Evolutionary conservation across 2,888 invertebrate species (phyloP), one percentile per base, ranked within the genome.

Genomic region (Diplolepis rosae): DNA sequence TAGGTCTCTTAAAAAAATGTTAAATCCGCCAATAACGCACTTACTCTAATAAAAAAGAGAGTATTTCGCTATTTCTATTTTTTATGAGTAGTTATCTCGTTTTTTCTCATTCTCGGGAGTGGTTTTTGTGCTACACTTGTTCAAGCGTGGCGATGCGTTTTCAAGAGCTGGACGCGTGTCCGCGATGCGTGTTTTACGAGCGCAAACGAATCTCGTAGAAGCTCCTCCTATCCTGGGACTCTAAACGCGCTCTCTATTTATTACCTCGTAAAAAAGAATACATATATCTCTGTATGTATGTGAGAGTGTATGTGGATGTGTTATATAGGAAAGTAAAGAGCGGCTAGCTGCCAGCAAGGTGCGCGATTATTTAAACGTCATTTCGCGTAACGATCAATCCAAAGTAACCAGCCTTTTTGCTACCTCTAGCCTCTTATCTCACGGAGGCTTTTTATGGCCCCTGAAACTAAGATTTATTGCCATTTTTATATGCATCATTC

Each of bases 111-210:
- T 61, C 13, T 39, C 7, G 61, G 13, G 22, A 24, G 35, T 39
- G 35, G 22, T 35, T 35, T 61, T 39, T 13, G 32, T n/a, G 32
- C 32, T 32, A 35, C 35, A 22, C 24, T 61, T 61, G 35, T 61
- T 22, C 61, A 61, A 61, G 61, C 35, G 24, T 39, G 35, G 39
- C 6, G 24, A 72, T 67, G 68, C 61, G 70, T 72, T 70, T 72
- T 61, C 18, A 45, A 72, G 71, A 70, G 70, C 15, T 45, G 67
- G 72, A 66, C 67, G 71, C 73, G 61, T 72, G 56, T 67, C 70
- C 52, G 56, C 70, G 51, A 72, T 68, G 72, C 66, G 52, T 74
- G 54, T 70, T 76, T 74, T 74, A 76, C 72, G 74, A 72, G 70
- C 67, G 32, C 48, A 69, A 51, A 42, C 66, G 69, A 69, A 71